Percentiles rank a stretch among this genome's conserved stretches.
Conservation (phyloP, 2,797 vertebrate species). For the Pangasius larnaudii region DNA sequence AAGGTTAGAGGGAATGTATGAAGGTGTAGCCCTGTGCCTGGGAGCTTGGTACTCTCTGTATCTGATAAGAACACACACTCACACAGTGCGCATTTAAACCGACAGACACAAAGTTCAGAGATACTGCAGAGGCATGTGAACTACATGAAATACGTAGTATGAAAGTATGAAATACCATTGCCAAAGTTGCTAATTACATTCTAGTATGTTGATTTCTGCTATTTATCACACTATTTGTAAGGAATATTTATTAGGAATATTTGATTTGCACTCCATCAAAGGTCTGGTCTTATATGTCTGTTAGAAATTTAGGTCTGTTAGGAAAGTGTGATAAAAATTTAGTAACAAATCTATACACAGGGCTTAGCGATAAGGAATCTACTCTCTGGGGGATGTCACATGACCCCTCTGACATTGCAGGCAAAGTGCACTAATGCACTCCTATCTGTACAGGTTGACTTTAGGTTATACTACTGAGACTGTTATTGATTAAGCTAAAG, state of each 20-base stretch:
- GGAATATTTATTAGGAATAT: slow-evolving; percentile 3
- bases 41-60: neutral
- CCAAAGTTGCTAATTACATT: neutral
- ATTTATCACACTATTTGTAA: neutral
- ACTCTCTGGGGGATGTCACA: slow-evolving; percentile 19
- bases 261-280: neutral
- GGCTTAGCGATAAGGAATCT: neutral
- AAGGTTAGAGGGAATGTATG: slow-evolving; percentile 47
- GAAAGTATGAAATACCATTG: neutral
- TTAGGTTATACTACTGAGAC: slow-evolving; percentile 44
- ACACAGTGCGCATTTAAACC: neutral
- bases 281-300: neutral
- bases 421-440: slow-evolving; percentile 28
- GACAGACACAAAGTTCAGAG: slow-evolving; percentile 12
- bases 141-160: neutral
- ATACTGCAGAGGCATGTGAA: neutral
- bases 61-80: slow-evolving; percentile 37
- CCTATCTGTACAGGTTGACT: slow-evolving; percentile 37
- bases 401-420: slow-evolving; percentile 31
- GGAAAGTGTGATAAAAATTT: neutral
- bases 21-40: slow-evolving; percentile 26
- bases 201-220: neutral
- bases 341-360: slow-evolving; percentile 8
- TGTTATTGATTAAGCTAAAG: slow-evolving; percentile 43
- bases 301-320: neutral